phyloP scores from a whole-genome alignment of 2,113 vertebrate genomes.

The Elanoides forficatus region DNA sequence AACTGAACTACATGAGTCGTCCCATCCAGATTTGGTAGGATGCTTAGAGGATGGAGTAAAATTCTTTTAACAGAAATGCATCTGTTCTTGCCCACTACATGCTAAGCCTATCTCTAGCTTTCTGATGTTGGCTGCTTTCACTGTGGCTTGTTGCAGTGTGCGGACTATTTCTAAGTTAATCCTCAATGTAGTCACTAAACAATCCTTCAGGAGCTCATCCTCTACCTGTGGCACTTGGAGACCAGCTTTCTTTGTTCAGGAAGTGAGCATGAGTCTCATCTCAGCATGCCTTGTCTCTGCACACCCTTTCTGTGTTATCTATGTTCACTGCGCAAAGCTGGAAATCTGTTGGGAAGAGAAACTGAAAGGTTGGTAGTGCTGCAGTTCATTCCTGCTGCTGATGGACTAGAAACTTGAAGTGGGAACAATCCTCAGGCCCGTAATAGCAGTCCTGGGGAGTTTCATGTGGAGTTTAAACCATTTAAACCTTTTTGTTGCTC shows the following conservation, averaged over 20 bases:
- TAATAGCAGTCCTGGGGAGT: background rate
- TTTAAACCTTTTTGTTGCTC: background rate
- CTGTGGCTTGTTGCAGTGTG: background rate
- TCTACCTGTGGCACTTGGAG: background rate
- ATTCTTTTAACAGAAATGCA: background rate
- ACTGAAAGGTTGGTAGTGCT: background rate
- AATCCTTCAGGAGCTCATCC: background rate
- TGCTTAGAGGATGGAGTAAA: background rate
- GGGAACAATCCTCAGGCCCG: background rate
- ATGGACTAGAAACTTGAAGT: background rate
- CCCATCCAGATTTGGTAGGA: background rate
- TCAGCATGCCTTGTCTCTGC: background rate
- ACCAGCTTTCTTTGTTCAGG: background rate
- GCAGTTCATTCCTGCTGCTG: background rate
- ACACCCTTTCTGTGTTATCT: background rate
- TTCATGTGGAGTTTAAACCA: background rate
- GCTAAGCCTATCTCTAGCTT: background rate
- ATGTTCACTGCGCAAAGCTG: background rate
- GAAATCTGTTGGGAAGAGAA: background rate
- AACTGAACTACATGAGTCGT: background rate
- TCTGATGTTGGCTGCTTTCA: background rate
- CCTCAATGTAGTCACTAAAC: background rate
- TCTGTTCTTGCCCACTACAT: background rate
- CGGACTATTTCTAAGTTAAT: background rate
- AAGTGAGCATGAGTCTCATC: accelerated